A percentile compares a stretch with the other conserved stretches of the same genome.
Conservation (phyloP, 2,888 invertebrate species). For the Dendrolimus houi region DNA sequence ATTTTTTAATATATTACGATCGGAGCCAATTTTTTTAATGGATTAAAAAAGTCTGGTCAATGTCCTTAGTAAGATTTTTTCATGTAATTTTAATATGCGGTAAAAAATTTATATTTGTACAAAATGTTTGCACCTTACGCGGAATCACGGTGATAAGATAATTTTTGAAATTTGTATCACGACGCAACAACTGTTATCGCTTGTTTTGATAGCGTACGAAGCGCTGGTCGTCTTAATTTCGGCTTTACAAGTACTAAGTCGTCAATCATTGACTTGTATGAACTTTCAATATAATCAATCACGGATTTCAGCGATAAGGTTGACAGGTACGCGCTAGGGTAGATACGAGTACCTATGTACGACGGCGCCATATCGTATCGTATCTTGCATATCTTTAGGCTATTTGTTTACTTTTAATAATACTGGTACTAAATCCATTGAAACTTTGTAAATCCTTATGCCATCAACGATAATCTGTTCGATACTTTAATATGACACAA, state of each 20-base stretch:
- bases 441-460: neutral
- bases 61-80: constrained; percentile 18
- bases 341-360: constrained; percentile 10
- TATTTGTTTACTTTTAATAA: constrained; percentile 2
- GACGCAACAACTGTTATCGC: constrained; percentile 39
- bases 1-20: constrained; percentile 16
- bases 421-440: constrained; percentile 2
- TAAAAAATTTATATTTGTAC: constrained; percentile 33
- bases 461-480: neutral
- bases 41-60: constrained; percentile 23
- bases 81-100: constrained; percentile 18
- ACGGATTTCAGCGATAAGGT: constrained; percentile 36
- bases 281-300: constrained; percentile 42
- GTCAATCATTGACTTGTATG: constrained; percentile 32
- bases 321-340: constrained; percentile 26
- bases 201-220: constrained; percentile 37
- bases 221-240: constrained; percentile 38
- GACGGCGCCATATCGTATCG: constrained; percentile 4
- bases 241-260: constrained; percentile 36
- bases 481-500: neutral
- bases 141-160: constrained; percentile 53
- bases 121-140: constrained; percentile 50
- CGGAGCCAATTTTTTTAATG: constrained; percentile 25
- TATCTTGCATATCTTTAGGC: constrained; percentile 6
- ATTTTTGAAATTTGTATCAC: constrained; percentile 53